A percentile compares a stretch with the other conserved stretches of the same genome.
Evolutionary conservation across 1,140 invertebrate genomes (phyloP).

Genomic region (Eupeodes corollae): DNA sequence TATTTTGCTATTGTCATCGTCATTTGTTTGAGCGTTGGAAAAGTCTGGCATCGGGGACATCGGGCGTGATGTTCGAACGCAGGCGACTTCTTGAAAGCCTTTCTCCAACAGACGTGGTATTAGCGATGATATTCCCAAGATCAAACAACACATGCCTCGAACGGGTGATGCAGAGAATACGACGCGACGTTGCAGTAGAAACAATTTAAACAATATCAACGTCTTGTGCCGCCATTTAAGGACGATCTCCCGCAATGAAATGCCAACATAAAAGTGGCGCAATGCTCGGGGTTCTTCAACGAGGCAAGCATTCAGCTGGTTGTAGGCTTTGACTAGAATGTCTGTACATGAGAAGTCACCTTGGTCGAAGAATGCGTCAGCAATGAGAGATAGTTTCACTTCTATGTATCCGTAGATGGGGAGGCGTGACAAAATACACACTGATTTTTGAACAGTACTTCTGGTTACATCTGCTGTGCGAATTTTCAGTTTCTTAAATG

Average conservation of each 20-base stretch:
- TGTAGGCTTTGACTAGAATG: slow-evolving; percentile 83
- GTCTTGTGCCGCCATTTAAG: slow-evolving; percentile 78
- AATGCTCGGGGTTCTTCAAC: slow-evolving; percentile 47
- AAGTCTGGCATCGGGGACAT: slow-evolving; percentile 67
- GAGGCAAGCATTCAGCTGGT: slow-evolving; percentile 82
- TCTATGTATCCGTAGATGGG: slow-evolving; percentile 87
- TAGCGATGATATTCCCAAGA: slow-evolving; percentile 81
- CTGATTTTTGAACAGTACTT: slow-evolving; percentile 85
- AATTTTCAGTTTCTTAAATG: slow-evolving; percentile 67
- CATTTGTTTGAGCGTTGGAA: slow-evolving; percentile 22
- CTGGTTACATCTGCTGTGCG: slow-evolving; percentile 95
- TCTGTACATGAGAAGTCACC: slow-evolving; percentile 85
- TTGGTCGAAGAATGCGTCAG: slow-evolving; percentile 93
- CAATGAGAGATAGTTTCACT: slow-evolving; percentile 91
- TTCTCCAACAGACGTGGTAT: slow-evolving; percentile 82
- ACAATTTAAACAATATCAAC: slow-evolving; percentile 83
- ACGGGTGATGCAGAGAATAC: slow-evolving; percentile 91
- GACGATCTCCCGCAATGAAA: slow-evolving; percentile 31
- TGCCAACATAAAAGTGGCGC: slow-evolving; percentile 38
- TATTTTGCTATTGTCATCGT: slow-evolving; percentile 12
- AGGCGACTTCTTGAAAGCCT: slow-evolving; percentile 71
- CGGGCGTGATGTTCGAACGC: slow-evolving; percentile 62
- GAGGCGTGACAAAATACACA: slow-evolving; percentile 73
- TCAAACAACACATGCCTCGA: slow-evolving; percentile 70
- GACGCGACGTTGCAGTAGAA: slow-evolving; percentile 81